A percentile compares a stretch with the other conserved stretches of the same genome.
These are phyloP conservation scores for Dioctria rufipes DNA, from an alignment of 2,888 invertebrate genomes.

Conservation along the genomic window DNA sequence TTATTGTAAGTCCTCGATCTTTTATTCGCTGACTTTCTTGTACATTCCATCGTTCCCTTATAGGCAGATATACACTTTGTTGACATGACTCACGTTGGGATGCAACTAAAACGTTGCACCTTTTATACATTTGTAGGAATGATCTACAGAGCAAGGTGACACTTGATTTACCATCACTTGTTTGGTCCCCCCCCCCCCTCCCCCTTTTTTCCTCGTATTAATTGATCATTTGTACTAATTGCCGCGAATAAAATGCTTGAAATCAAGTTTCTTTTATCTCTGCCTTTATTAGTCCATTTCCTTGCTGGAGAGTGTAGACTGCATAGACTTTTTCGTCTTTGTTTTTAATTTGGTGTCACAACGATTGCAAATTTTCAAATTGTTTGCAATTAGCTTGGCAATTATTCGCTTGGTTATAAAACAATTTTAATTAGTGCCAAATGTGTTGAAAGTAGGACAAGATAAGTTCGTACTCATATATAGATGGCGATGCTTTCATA, in stretches of 20 bases:
- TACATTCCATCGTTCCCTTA: slow-evolving; percentile 11
- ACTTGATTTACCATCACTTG: slow-evolving; percentile 38
- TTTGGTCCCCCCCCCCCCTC: background rate
- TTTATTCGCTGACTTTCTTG: slow-evolving; percentile 35
- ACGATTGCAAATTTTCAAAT: slow-evolving; percentile 52
- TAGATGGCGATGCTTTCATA: slow-evolving; percentile 41
- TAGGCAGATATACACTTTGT: slow-evolving; percentile 14
- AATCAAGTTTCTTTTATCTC: slow-evolving; percentile 48
- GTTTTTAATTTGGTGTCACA: slow-evolving; percentile 35
- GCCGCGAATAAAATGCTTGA: slow-evolving; percentile 52
- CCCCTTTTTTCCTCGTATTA: slow-evolving; percentile 40
- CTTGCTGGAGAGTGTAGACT: background rate
- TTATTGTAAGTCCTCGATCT: slow-evolving; percentile 22
- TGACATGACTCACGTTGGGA: slow-evolving; percentile 28
- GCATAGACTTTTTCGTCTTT: slow-evolving; percentile 9
- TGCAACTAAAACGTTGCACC: slow-evolving; percentile 1
- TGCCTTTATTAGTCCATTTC: slow-evolving; percentile 39
- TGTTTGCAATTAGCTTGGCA: slow-evolving; percentile 60
- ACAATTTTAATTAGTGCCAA: slow-evolving; percentile 63
- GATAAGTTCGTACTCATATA: background rate
- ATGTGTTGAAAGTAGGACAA: slow-evolving; percentile 61
- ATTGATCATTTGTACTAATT: slow-evolving; percentile 55
- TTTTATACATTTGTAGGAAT: slow-evolving; percentile 43
- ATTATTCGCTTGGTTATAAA: slow-evolving; percentile 61
- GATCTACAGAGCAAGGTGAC: slow-evolving; percentile 43